Evolutionary conservation across 2,888 invertebrate species (phyloP).

Genomic region (Empis stercorea): DNA sequence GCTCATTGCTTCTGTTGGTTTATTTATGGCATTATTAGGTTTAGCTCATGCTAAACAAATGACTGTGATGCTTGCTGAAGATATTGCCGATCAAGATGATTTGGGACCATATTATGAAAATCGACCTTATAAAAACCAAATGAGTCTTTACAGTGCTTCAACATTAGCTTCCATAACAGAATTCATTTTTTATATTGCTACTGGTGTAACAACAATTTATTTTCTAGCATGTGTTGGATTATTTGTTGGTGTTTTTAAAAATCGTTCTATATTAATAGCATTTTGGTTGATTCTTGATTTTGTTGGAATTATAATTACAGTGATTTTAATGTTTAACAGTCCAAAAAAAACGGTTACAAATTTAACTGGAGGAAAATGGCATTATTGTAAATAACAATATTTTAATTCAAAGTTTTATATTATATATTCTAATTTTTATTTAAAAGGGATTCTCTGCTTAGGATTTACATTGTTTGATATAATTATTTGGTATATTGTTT

Average conservation of each 20-base stretch:
- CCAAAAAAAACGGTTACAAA: constrained; percentile 24
- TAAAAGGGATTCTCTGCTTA: constrained; percentile 20
- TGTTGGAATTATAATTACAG: constrained; percentile 22
- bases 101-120: constrained; percentile 29
- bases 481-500: constrained; percentile 32
- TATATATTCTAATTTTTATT: background rate
- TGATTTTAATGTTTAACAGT: constrained; percentile 23
- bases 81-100: constrained; percentile 34
- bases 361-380: constrained; percentile 26
- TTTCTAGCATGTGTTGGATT: constrained; percentile 28
- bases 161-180: constrained; percentile 29
- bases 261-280: constrained; percentile 28
- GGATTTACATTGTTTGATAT: constrained; percentile 25
- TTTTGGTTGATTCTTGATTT: constrained; percentile 33
- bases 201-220: constrained; percentile 23
- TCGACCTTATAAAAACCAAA: constrained; percentile 28
- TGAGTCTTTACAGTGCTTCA: constrained; percentile 27
- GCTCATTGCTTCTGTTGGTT: constrained; percentile 31
- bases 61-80: constrained; percentile 29
- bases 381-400: constrained; percentile 26
- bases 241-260: constrained; percentile 32
- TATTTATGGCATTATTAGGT: constrained; percentile 31
- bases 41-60: constrained; percentile 35
- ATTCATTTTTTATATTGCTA: constrained; percentile 24
- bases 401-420: too few species aligned